phyloP scores from a whole-genome alignment of 2,888 invertebrate genomes.

The Euphydryas editha region DNA sequence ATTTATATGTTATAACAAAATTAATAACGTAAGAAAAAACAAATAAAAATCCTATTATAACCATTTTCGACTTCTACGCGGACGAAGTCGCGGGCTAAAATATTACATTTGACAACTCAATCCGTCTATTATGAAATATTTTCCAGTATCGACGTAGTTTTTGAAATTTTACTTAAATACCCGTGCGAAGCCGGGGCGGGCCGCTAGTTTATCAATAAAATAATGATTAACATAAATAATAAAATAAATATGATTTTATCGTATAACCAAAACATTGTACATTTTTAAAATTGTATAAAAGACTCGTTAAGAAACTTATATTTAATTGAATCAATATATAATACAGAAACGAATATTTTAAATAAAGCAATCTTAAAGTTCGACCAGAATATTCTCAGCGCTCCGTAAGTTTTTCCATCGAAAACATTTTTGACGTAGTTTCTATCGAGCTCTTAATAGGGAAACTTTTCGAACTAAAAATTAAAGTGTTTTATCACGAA shows the following conservation, averaged over 20 bases:
- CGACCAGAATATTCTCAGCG: conserved; percentile 37
- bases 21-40: too few species aligned
- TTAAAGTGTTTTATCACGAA: conserved; percentile 35
- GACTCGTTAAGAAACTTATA: conserved; percentile 3
- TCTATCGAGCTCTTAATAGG: conserved; percentile 44
- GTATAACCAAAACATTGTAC: neutral
- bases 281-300: neutral
- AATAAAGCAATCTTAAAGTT: conserved; percentile 37
- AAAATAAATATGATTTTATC: neutral
- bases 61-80: too few species aligned
- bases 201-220: too few species aligned
- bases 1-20: too few species aligned
- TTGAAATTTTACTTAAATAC: too few species aligned
- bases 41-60: too few species aligned
- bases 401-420: conserved; percentile 38
- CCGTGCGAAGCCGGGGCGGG: too few species aligned
- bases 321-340: conserved; percentile 20
- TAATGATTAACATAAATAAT: neutral
- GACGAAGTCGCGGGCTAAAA: too few species aligned
- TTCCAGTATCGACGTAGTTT: too few species aligned
- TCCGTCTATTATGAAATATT: too few species aligned
- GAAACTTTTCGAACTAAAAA: conserved; percentile 41
- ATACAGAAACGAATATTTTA: conserved; percentile 30
- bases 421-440: conserved; percentile 43
- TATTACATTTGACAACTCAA: too few species aligned